Base-by-base conservation (phyloP, 1,140 invertebrate genomes). In the Fragariocoptes setiger region DNA sequence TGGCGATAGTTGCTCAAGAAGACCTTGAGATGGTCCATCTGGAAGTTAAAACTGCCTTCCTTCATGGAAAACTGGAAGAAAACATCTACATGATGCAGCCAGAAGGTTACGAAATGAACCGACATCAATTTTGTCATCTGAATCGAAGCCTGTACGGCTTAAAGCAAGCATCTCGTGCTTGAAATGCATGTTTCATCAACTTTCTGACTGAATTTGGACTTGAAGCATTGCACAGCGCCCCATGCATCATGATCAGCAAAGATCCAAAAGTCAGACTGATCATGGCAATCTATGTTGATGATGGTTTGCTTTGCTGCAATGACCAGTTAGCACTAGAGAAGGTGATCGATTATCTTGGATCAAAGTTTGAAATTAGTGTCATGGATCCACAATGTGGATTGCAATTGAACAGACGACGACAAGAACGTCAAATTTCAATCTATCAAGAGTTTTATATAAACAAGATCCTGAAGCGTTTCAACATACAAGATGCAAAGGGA, bases 61-160 rank as follows among this genome's bases (percentile, higher is more conserved):
- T 45, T 1, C 20, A 44, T 35, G 21, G 25, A n/a, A 19, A 44
- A 4, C 16, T 44, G 5, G 17, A 44, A 2, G 43, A 44, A 37
- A 40, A 44, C 13, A 3, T 43, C 3, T 44, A 44, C 22, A 44
- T 43, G 42, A 17, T 25, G 2, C 38, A 25, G 18, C 42, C 42
- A 13, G 5, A 13, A 4, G 43, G 43, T 1, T 40, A 31, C 14
- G 19, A 43, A 21, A 31, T 42, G 22, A 2, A 19, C 22, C 21
- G n/a, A 8, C n/a, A 41, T 25, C 4, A 3, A 19, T 20, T 38
- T 16, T 42, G 35, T 35, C 3, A 42, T 46, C 43, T 62, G 14
- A 51, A 48, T 16, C 56, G 54, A 44, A 50, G 50, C n/a, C 19
- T 63, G 5, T 62, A 61, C 43, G 54, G 54, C 4, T 42, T 61